Evolutionary conservation across 2,888 invertebrate species (phyloP).

Genomic region (Drosophila planitibia): DNA sequence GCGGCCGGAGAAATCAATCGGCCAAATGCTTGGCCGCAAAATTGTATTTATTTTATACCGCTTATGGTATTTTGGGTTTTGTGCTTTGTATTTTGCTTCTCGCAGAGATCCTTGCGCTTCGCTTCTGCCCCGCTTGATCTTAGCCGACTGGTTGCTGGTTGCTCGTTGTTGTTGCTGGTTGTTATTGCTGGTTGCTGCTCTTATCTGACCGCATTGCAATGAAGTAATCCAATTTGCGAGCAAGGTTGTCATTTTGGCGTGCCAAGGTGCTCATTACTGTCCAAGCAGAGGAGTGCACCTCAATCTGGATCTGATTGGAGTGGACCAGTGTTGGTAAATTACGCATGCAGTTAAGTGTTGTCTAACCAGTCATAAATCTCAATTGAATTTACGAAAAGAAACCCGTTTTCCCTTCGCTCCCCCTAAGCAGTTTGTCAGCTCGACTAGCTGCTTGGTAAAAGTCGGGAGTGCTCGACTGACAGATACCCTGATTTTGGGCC

Average conservation of each 20-base stretch:
- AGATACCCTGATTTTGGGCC: neutral
- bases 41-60: constrained; percentile 74
- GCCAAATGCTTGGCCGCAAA: constrained; percentile 65
- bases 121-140: constrained; percentile 8
- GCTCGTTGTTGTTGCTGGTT: constrained; percentile 20
- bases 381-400: constrained; percentile 48
- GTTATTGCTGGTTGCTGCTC: constrained; percentile 27
- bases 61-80: constrained; percentile 20
- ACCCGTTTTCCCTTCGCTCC: constrained; percentile 37
- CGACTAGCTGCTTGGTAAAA: neutral
- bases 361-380: constrained; percentile 62
- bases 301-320: constrained; percentile 4
- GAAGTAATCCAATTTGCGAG: constrained; percentile 77
- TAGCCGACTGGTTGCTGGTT: constrained; percentile 28
- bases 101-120: constrained; percentile 1
- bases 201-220: constrained; percentile 63
- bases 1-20: constrained; percentile 73
- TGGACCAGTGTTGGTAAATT: constrained; percentile 37
- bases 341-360: constrained; percentile 17
- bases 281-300: constrained; percentile 1
- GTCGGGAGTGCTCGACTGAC: neutral
- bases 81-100: neutral
- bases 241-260: constrained; percentile 75
- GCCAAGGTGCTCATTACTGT: constrained; percentile 74
- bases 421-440: constrained; percentile 24